phyloP scores from a whole-genome alignment of 2,113 vertebrate genomes.

The Scolopax mira region DNA sequence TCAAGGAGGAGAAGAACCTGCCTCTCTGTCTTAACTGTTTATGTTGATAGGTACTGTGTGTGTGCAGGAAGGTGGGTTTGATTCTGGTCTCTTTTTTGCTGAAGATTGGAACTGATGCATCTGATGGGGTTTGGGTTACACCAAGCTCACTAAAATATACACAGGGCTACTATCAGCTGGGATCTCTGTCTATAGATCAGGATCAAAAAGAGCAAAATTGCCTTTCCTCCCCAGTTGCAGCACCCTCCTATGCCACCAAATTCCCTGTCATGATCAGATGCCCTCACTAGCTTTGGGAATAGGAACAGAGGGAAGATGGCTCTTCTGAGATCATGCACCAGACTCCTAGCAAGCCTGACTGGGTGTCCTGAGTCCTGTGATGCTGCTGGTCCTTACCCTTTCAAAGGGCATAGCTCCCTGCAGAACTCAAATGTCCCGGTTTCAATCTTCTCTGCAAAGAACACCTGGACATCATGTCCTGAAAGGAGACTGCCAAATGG shows the following conservation, averaged over 20 bases:
- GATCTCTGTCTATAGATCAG: not conserved
- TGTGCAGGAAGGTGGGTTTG: not conserved
- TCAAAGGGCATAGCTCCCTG: not conserved
- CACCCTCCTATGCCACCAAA: not conserved
- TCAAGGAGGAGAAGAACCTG: not conserved
- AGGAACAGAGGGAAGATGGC: not conserved
- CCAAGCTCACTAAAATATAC: not conserved
- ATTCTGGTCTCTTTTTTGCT: not conserved
- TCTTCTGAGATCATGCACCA: not conserved
- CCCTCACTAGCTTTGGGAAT: not conserved
- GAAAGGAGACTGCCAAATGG: not conserved
- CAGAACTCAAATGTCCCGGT: not conserved
- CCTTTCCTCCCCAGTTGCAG: not conserved
- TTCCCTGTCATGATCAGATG: not conserved
- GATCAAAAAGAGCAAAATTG: not conserved
- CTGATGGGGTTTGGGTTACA: not conserved
- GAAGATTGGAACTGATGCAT: not conserved
- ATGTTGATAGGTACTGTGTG: not conserved
- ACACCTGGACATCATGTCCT: not conserved
- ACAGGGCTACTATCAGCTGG: not conserved
- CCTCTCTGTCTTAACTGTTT: not conserved
- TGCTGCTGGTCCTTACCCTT: not conserved
- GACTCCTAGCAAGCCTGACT: not conserved
- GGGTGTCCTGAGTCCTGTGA: not conserved
- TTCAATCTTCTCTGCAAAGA: not conserved